A percentile compares a stretch with the other conserved stretches of the same genome.
phyloP scores from a whole-genome alignment of 1,140 invertebrate genomes.

The Calephelis virginiensis region DNA sequence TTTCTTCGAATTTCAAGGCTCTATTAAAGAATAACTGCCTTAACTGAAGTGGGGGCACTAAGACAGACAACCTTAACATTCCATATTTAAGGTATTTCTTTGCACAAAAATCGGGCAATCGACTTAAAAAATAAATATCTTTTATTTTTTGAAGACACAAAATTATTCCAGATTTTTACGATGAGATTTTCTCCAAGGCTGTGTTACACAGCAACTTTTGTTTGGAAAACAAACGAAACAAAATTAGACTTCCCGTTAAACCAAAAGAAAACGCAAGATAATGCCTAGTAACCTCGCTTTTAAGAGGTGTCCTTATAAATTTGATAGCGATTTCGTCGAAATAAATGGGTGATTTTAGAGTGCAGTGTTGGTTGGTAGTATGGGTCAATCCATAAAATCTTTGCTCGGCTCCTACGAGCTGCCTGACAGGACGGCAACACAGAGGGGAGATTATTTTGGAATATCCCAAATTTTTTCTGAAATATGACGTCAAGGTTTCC shows the following conservation, averaged over 20 bases:
- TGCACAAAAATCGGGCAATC: background rate
- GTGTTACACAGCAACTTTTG: background rate
- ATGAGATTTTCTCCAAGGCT: background rate
- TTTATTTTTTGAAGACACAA: background rate
- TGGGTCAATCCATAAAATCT: too few relatives aligned
- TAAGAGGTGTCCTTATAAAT: slow-evolving; percentile 26
- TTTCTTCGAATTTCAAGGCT: too few relatives aligned
- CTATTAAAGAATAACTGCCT: too few relatives aligned
- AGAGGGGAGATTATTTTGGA: too few relatives aligned
- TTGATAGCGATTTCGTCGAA: slow-evolving; percentile 23
- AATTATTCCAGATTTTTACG: background rate
- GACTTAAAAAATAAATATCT: background rate
- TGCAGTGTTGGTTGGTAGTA: too few relatives aligned
- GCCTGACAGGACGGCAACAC: too few relatives aligned
- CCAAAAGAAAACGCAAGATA: slow-evolving; percentile 21
- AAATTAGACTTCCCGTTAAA: slow-evolving; percentile 23
- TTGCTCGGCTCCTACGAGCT: too few relatives aligned
- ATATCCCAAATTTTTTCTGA: too few relatives aligned
- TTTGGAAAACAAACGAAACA: slow-evolving; percentile 23
- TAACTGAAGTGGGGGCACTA: too few relatives aligned
- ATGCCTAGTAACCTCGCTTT: slow-evolving; percentile 17
- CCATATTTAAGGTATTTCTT: too few relatives aligned
- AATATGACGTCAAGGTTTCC: too few relatives aligned
- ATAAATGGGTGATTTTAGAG: background rate
- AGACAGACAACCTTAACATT: too few relatives aligned